Conservation (phyloP, 2,888 invertebrate genomes). For the Pasiphila rectangulata region DNA sequence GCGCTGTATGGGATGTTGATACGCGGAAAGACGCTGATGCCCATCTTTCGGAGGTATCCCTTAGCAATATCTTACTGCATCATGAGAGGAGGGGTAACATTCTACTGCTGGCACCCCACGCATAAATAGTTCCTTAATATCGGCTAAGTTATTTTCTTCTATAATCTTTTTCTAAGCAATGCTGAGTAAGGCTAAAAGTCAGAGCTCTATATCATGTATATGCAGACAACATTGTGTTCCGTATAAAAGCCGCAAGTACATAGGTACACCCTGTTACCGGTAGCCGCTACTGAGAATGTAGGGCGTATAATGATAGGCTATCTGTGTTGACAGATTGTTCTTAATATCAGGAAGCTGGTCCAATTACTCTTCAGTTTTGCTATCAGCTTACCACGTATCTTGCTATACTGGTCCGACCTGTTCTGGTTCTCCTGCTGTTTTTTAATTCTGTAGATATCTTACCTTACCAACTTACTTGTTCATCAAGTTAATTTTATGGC, state of each 20-base stretch:
- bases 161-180: too few relatives aligned
- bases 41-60: too few relatives aligned
- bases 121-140: too few relatives aligned
- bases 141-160: too few relatives aligned
- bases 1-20: too few relatives aligned
- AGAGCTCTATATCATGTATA: too few relatives aligned
- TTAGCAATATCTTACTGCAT: too few relatives aligned
- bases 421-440: conserved; percentile 1
- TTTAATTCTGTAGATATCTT: conserved; percentile 1
- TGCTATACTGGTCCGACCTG: background rate
- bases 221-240: background rate
- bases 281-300: conserved; percentile 40
- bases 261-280: conserved; percentile 35
- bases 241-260: background rate
- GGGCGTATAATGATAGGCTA: conserved; percentile 47
- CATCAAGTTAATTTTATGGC: conserved; percentile 1
- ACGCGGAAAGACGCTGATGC: too few relatives aligned
- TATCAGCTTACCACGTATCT: conserved; percentile 22
- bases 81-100: too few relatives aligned
- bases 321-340: conserved; percentile 40
- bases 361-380: conserved; percentile 29
- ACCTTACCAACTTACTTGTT: background rate
- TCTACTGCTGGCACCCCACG: too few relatives aligned
- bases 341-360: conserved; percentile 30
- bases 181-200: too few relatives aligned